These are phyloP conservation scores for Danio albolineatus DNA, from an alignment of 2,797 vertebrate species.

Conservation along the genomic window DNA sequence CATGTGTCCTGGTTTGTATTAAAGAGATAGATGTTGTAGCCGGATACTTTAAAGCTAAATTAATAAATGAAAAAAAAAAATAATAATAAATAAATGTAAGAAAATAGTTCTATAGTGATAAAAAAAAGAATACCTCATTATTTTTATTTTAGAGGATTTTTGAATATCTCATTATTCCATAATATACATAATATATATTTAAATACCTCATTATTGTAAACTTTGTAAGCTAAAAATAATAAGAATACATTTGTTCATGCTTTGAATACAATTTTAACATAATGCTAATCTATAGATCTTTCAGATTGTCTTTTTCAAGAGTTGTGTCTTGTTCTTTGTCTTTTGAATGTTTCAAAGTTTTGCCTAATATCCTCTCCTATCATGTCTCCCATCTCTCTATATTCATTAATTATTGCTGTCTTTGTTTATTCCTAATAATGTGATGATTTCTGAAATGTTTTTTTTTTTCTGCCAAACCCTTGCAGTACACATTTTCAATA, in stretches of 20 bases:
- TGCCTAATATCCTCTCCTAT: slow-evolving; percentile 65
- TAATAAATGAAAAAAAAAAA: slow-evolving; percentile 40
- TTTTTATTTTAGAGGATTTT: slow-evolving; percentile 8
- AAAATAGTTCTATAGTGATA: no score
- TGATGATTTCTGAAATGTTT: slow-evolving; percentile 66
- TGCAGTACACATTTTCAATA: slow-evolving; percentile 80
- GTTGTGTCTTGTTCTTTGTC: slow-evolving; percentile 69
- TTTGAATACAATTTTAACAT: not conserved
- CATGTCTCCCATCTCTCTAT: slow-evolving; percentile 49
- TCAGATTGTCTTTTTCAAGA: slow-evolving; percentile 63
- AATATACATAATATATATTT: no score
- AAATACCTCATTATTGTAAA: not conserved
- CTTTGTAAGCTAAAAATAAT: not conserved
- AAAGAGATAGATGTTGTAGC: slow-evolving; percentile 88
- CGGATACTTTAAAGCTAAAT: slow-evolving; percentile 60
- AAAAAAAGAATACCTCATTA: slow-evolving; percentile 36
- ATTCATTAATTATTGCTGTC: slow-evolving; percentile 51
- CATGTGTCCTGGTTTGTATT: slow-evolving; percentile 98
- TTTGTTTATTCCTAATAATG: slow-evolving; percentile 64
- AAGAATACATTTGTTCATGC: not conserved
- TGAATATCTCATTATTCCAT: no score
- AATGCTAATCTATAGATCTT: slow-evolving; percentile 54
- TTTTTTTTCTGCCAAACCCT: slow-evolving; percentile 77
- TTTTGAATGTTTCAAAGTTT: slow-evolving; percentile 70
- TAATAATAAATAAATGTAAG: no score